phyloP scores from a whole-genome alignment of 2,888 invertebrate genomes.

The Mythimna albipuncta region DNA sequence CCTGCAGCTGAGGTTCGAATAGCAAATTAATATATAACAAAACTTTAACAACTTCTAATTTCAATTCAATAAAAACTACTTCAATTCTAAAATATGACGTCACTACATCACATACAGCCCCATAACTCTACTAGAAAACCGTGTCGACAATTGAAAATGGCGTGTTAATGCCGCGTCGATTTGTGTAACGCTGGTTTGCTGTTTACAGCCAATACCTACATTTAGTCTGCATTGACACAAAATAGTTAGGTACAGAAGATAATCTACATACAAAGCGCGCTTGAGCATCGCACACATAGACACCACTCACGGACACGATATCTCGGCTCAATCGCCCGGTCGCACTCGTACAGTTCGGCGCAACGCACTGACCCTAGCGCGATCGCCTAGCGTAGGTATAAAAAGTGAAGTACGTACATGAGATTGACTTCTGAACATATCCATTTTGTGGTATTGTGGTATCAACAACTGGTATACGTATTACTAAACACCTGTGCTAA shows the following conservation, averaged over 20 bases:
- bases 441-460: slow-evolving; percentile 40
- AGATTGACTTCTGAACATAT: too few relatives aligned
- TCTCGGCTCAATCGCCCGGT: too few relatives aligned
- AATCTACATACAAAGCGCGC: too few relatives aligned
- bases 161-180: slow-evolving; percentile 58
- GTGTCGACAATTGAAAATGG: slow-evolving; percentile 55
- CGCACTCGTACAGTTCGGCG: too few relatives aligned
- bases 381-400: too few relatives aligned
- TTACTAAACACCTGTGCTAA: slow-evolving; percentile 67
- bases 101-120: slow-evolving; percentile 15
- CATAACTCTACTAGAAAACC: slow-evolving; percentile 42
- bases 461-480: slow-evolving; percentile 51
- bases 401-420: too few relatives aligned
- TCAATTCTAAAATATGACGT: slow-evolving; percentile 15
- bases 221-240: slow-evolving; percentile 29
- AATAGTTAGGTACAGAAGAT: too few relatives aligned
- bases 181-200: slow-evolving; percentile 55
- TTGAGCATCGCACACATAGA: too few relatives aligned
- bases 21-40: too few relatives aligned
- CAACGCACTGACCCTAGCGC: too few relatives aligned
- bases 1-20: too few relatives aligned
- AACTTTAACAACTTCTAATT: background rate
- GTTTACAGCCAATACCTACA: slow-evolving; percentile 59
- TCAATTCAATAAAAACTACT: slow-evolving; percentile 18
- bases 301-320: too few relatives aligned